Conservation (phyloP, 2,797 vertebrate species). For the Bovichtus variegatus region DNA sequence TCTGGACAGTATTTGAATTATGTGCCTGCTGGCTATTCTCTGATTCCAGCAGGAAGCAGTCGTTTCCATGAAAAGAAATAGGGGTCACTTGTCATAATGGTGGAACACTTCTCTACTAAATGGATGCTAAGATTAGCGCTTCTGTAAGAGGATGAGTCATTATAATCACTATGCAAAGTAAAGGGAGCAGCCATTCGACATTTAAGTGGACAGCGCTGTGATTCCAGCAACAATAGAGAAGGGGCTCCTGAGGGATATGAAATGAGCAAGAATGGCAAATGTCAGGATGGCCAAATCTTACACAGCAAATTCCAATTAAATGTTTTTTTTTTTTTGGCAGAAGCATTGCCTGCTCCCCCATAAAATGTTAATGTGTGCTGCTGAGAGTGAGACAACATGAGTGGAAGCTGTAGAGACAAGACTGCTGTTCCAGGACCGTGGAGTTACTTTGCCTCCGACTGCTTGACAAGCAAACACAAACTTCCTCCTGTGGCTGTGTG, state of each 20-base stretch:
- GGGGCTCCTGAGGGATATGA: conserved; percentile 46
- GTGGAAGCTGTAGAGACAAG: conserved; percentile 70
- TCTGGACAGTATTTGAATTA: conserved; percentile 76
- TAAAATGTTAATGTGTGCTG: conserved; percentile 74
- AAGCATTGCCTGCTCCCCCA: conserved; percentile 52
- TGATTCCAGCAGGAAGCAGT: conserved; percentile 70
- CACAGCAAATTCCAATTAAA: conserved; percentile 52
- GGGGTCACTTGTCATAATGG: conserved; percentile 79
- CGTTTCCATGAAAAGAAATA: conserved; percentile 73
- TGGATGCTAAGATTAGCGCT: conserved; percentile 79
- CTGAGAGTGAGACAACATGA: conserved; percentile 68
- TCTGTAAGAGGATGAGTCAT: conserved; percentile 74
- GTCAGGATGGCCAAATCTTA: conserved; percentile 37
- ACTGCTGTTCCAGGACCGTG: conserved; percentile 62
- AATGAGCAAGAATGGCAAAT: conserved; percentile 51
- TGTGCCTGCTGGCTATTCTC: conserved; percentile 74
- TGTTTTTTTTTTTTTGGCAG: not conserved
- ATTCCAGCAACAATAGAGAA: conserved; percentile 62
- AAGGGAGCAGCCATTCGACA: conserved; percentile 60
- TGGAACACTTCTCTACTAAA: conserved; percentile 75
- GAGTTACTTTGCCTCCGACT: conserved; percentile 73
- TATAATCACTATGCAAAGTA: conserved; percentile 67
- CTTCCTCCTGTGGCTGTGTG: conserved; percentile 68
- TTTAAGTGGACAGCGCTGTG: conserved; percentile 65
- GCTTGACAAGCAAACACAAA: conserved; percentile 74